Base-by-base conservation (phyloP, 92 coral and sea anemone species). In the Epizoanthus scotinus region DNA sequence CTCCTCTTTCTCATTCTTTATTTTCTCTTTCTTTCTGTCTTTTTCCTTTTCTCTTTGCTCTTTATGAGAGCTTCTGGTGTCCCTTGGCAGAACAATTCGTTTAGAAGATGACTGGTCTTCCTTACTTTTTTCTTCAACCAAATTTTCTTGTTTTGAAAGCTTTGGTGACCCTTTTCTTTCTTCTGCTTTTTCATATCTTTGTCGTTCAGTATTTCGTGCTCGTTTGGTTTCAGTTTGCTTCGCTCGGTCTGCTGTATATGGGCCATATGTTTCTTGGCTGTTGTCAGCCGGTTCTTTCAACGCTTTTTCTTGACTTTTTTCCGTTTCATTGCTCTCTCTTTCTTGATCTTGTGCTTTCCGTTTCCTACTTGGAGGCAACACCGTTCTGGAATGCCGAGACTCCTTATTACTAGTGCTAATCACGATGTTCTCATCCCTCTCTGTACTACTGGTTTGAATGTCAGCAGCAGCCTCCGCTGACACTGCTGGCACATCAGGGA, bases 301-400 rank as follows among this genome's bases (percentile, higher is more conserved):
- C 5, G 36, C 38, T 34, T 34, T 31, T 15, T 31, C 79, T 15
- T n/a, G 27, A 28, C 47, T 73, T 73, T 20, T 29, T 24, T 55
- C 36, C 24, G 8, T 64, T 20, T 64, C 70, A 64, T 17, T 50
- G 34, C 40, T 28, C 1, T 75, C 54, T 38, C 56, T 40, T 57
- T 42, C 63, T 55, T 28, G 64, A 19, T 73, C 78, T 53, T 28
- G 44, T 36, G 54, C 81, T 40, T 75, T 75, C 10, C 81, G 60
- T n/a, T 75, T 75, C 63, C 81, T 75, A 67, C 69, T 75, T 38
- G 81, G 81, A n/a, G 81, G 81, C 68, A 75, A 59, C 22, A 75
- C 81, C 59, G 59, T 57, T 59, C 81, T 75, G 49, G 81, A 75
- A 60, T 75, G 68, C 38, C 59, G 59, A 13, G 40, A 21, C 24